Evolutionary conservation across 2,113 vertebrate genomes (phyloP).

Genomic region (Anhinga rufa): DNA sequence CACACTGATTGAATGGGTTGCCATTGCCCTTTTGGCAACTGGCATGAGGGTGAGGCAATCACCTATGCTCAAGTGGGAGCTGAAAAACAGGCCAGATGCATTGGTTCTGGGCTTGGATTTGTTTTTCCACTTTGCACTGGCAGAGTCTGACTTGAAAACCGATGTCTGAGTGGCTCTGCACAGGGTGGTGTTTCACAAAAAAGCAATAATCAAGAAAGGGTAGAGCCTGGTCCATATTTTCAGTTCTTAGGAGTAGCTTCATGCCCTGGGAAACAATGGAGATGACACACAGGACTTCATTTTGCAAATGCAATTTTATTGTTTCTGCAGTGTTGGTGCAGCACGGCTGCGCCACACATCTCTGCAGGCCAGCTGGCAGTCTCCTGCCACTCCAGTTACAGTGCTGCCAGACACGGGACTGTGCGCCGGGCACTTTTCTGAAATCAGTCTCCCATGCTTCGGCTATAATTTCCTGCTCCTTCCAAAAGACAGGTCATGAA

Average conservation of each 20-base stretch:
- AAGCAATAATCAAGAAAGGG: neutral
- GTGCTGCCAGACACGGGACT: neutral
- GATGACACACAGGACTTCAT: neutral
- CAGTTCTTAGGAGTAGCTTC: neutral
- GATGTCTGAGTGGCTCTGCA: neutral
- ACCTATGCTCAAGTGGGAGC: neutral
- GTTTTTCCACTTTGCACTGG: neutral
- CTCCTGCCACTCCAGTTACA: neutral
- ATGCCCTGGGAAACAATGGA: neutral
- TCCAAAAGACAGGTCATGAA: neutral
- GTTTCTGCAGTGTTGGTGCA: neutral
- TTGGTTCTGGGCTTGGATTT: neutral
- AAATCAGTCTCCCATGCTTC: neutral
- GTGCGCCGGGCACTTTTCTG: neutral
- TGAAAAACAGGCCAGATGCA: neutral
- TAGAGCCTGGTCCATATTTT: neutral
- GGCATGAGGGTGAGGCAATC: neutral
- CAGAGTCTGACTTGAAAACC: neutral
- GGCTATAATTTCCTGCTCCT: neutral
- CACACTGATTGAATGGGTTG: neutral
- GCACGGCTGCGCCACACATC: accelerated
- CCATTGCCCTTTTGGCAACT: accelerated
- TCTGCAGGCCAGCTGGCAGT: neutral
- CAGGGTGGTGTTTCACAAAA: neutral
- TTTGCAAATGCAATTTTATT: neutral